Conservation (phyloP, 2,113 vertebrate genomes). For the Bungarus multicinctus region DNA sequence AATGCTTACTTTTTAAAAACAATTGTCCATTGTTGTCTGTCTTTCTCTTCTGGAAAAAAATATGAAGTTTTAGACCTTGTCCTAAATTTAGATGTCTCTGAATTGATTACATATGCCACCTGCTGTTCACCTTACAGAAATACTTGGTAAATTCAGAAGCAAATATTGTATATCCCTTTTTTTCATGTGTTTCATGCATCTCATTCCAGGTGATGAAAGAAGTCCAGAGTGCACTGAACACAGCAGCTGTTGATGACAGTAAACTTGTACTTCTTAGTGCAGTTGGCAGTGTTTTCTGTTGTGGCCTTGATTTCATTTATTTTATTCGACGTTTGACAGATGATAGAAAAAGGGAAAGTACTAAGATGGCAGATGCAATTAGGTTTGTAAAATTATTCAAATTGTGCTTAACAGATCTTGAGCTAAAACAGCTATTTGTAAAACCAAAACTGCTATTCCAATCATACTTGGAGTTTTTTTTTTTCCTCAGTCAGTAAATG, state of each 20-base stretch:
- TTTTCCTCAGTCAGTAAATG: background rate
- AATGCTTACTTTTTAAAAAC: background rate
- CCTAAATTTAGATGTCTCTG: conserved; percentile 38
- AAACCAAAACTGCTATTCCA: background rate
- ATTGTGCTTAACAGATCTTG: background rate
- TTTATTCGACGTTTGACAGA: conserved; percentile 94
- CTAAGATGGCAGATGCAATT: conserved; percentile 96
- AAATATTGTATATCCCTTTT: background rate
- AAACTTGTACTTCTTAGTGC: conserved; percentile 91
- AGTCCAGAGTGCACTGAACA: conserved; percentile 94
- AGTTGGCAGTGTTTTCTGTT: conserved; percentile 92
- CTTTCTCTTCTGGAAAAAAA: background rate
- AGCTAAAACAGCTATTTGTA: background rate
- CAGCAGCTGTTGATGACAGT: conserved; percentile 94
- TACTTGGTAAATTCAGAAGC: conserved; percentile 24
- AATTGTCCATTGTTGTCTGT: background rate
- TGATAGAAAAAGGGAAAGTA: conserved; percentile 93
- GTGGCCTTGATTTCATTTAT: conserved; percentile 94
- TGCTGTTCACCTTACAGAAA: conserved; percentile 69
- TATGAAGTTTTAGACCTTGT: conserved; percentile 3
- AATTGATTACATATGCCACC: conserved; percentile 68
- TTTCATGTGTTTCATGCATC: conserved; percentile 13
- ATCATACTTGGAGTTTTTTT: conserved; percentile 19
- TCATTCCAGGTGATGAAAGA: conserved; percentile 94
- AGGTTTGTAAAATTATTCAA: conserved; percentile 72